Evolutionary conservation across 2,888 invertebrate species (phyloP).

Genomic region (Calameuta pallipes): DNA sequence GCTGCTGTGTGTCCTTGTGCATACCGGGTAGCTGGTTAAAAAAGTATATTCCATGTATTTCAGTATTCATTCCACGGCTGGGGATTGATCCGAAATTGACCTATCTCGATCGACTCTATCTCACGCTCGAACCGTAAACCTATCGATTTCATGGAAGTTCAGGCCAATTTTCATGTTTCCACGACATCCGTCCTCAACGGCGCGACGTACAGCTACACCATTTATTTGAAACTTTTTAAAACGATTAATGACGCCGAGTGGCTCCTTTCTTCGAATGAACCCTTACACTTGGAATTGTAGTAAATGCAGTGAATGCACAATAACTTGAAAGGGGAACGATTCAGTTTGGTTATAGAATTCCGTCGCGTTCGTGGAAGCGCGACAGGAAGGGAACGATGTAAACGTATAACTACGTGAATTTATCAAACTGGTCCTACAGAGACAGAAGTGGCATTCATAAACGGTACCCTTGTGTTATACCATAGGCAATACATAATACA

Average conservation of each 20-base stretch:
- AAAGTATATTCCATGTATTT: not conserved
- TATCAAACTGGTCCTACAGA: not conserved
- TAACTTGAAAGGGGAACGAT: not conserved
- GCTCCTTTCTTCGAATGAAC: not conserved
- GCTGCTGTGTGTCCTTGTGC: conserved; percentile 45
- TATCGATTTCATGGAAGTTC: conserved; percentile 16
- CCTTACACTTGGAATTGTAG: not conserved
- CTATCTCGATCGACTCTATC: not conserved
- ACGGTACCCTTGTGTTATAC: not conserved
- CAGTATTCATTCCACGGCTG: not conserved
- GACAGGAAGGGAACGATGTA: not conserved
- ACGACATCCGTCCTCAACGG: not conserved
- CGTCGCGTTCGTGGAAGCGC: not conserved
- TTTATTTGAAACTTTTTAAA: not conserved
- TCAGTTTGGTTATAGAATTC: not conserved
- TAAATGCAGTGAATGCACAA: not conserved
- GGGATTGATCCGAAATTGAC: not conserved
- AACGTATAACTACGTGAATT: not conserved
- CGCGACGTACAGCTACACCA: not conserved
- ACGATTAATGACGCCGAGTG: not conserved
- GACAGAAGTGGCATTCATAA: not conserved
- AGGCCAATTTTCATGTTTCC: conserved; percentile 7
- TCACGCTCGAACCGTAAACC: not conserved
- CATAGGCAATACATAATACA: not conserved
- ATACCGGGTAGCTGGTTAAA: conserved; percentile 40